These are phyloP conservation scores for Prenolepis imparis DNA, from an alignment of 2,888 invertebrate species.

Conservation along the genomic window DNA sequence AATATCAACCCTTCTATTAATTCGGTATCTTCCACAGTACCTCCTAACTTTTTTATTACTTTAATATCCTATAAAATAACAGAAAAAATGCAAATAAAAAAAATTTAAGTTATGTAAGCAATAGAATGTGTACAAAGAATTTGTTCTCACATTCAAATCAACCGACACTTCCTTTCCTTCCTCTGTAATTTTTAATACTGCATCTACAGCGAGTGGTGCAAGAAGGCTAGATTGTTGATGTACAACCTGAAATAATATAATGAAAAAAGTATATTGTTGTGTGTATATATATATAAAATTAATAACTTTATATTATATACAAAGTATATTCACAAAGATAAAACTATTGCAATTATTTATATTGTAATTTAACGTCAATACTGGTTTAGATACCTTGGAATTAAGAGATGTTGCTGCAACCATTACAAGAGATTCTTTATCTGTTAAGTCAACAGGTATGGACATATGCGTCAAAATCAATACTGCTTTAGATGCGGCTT, in stretches of 20 bases:
- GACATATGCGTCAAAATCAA: constrained; percentile 94
- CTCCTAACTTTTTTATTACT: constrained; percentile 98
- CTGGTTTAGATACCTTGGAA: constrained; percentile 91
- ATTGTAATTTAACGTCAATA: not conserved
- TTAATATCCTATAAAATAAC: constrained; percentile 91
- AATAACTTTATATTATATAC: not conserved
- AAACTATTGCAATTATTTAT: not conserved
- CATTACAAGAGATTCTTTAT: constrained; percentile 95
- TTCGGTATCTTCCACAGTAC: constrained; percentile 99
- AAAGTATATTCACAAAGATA: not conserved
- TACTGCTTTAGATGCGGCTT: constrained; percentile 92
- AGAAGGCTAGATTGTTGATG: constrained; percentile 98
- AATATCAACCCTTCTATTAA: constrained; percentile 98
- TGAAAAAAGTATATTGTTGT: not conserved
- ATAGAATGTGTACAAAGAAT: not conserved
- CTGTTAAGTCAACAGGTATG: constrained; percentile 93
- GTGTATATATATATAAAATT: not conserved
- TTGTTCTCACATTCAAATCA: constrained; percentile 90
- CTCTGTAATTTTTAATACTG: constrained; percentile 95
- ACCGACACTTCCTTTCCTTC: constrained; percentile 92
- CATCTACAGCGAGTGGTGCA: constrained; percentile 99
- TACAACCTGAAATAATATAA: constrained; percentile 90
- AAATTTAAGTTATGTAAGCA: constrained; percentile 13
- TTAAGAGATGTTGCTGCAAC: constrained; percentile 99
- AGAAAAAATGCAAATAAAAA: not conserved